Base-by-base conservation (phyloP, 2,113 vertebrate genomes). In the Pimephales promelas region DNA sequence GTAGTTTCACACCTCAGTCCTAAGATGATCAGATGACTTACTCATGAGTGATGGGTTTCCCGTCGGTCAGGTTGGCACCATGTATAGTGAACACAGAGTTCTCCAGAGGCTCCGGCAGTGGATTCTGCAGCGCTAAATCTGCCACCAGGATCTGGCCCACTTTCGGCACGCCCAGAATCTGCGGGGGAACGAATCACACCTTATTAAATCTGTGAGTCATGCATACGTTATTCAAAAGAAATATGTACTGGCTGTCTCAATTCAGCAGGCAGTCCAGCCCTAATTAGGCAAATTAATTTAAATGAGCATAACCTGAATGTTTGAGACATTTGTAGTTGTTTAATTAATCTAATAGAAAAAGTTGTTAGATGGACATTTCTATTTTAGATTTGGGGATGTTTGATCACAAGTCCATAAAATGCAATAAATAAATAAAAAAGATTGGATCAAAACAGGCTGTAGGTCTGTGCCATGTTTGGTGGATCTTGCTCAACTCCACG, bases 151-250 rank as follows among this genome's bases (percentile, higher is more conserved):
- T 89, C 71, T 93, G 91, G 11, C 93, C 89, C 88, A 95, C 91
- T 88, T 86, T 94, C 2, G 94, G 94, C 71, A 96, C 95, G 9
- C 95, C 96, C 43, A 94, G 40, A 68, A 98, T 78, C 97, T 99
- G 89, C 61, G 88, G 79, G 10, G 26, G 52, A 59, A 28, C 11
- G 0, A 18, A 49, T 31, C 9, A 34, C 34, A 34, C 34, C 3
- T 57, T 10, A 9, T 77, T 77, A 59, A n/a, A 40, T 1, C 22
- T 4, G 13, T 40, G 54, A 59, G 24, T 10, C 14, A 18, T 20
- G 20, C 20, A 24, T 36, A 24, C 4, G 4, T 26, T 77, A 59
- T 40, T 59, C 22, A 16, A 5, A 79, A 31, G 28, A 20, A 47
- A 31, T 79, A 34, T 20, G 10, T 9, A 43, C 4, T 4, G 45